Evolutionary conservation across 2,797 vertebrate genomes (phyloP), one percentile per base, ranked within the genome.

Genomic region (Xenentodon cancila): DNA sequence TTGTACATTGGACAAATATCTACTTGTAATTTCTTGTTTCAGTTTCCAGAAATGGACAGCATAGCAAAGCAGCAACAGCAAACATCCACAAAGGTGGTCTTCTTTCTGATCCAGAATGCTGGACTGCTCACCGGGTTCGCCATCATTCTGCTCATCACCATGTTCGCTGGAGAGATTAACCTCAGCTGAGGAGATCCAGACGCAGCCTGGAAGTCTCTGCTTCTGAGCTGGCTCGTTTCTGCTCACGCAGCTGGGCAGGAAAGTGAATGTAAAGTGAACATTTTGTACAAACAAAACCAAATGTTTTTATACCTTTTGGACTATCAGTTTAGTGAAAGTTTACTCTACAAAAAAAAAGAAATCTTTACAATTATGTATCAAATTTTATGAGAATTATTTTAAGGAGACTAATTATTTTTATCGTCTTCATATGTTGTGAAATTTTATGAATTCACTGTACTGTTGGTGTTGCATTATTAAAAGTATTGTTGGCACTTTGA

Each of bases 31-130:
- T 47, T 18, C 30, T 55, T 2, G 1, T 73, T 81, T 70, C 88
- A 94, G 94, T 92, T 94, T 59, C 93, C 93, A 47, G 94, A 94
- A 84, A 93, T 94, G 93, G 92, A 94, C 64, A 87, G 9, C 65
- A 91, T 94, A 16, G 75, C 86, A 13, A 77, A 9, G 16, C 88
- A 85, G 43, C 84, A 93, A 34, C 44, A 9, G 0, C n/a, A 7
- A 3, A 87, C 64, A 0, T 90, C 65, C 34, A 30, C 58, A 4
- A 90, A 91, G 54, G 2, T 92, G 4, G 1, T 91, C 49, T 93
- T 94, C 87, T 94, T 94, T 80, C 27, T 91, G 52, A 92, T 94
- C 74, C 93, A 94, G 89, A 94, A 94, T 0, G 82, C 82, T 0
- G 94, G 93, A 12, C 84, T 94, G 50, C 88, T 94, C 46, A 88